Conservation (phyloP, 2,888 invertebrate genomes). For the Drosophila differens region DNA sequence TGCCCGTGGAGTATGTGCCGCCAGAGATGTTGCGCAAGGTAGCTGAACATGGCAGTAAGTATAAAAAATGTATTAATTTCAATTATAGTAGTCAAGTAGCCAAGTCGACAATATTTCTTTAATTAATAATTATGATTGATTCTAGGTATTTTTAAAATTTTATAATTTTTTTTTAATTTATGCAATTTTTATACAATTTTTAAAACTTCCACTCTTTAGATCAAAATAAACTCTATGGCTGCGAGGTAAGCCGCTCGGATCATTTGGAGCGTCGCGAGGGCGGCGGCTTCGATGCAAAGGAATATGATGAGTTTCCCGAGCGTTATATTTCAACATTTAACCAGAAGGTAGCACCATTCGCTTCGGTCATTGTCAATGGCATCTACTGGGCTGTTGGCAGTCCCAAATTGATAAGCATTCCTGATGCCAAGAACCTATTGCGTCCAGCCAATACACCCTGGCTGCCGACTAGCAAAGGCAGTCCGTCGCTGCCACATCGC, state of each 20-base stretch:
- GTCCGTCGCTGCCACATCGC: slow-evolving; percentile 94
- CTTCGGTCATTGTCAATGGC: slow-evolving; percentile 98
- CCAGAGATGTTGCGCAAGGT: slow-evolving; percentile 98
- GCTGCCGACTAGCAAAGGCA: slow-evolving; percentile 95
- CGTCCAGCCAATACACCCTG: slow-evolving; percentile 96
- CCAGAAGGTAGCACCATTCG: slow-evolving; percentile 98
- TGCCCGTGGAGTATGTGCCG: slow-evolving; percentile 98
- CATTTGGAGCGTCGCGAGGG: slow-evolving; percentile 97
- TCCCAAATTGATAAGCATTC: slow-evolving; percentile 97
- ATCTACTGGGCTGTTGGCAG: slow-evolving; percentile 99
- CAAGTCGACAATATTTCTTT: too few species aligned
- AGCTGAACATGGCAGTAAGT: slow-evolving; percentile 96
- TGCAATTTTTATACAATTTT: not conserved
- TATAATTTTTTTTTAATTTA: not conserved
- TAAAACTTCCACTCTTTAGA: slow-evolving; percentile 86
- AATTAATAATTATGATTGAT: too few species aligned
- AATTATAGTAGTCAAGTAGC: not conserved
- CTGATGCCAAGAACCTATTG: slow-evolving; percentile 97
- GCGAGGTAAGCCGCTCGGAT: slow-evolving; percentile 96
- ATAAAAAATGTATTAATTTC: not conserved
- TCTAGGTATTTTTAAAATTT: too few species aligned
- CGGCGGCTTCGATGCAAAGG: slow-evolving; percentile 94
- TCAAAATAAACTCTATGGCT: slow-evolving; percentile 97
- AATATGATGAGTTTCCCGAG: slow-evolving; percentile 97
- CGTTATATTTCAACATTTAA: slow-evolving; percentile 98